Conservation (phyloP, 1,140 invertebrate genomes). For the Neotoxoptera formosana region DNA sequence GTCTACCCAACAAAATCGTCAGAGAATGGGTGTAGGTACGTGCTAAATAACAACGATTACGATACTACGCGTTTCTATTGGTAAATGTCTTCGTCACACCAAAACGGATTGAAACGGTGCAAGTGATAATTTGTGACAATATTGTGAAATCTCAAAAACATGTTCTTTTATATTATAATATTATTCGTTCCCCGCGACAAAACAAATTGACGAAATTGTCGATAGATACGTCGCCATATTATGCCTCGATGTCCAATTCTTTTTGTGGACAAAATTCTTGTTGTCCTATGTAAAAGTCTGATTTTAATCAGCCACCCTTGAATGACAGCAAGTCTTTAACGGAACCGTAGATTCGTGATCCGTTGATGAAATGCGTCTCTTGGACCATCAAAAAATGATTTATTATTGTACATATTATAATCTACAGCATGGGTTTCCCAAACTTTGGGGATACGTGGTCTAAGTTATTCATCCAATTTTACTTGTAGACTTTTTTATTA, state of each 20-base stretch:
- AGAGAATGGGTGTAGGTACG: slow-evolving; percentile 89
- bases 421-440: not conserved
- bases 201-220: not conserved
- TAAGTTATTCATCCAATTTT: not conserved
- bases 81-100: slow-evolving; percentile 81
- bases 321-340: not conserved
- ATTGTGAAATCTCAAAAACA: slow-evolving; percentile 91
- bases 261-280: slow-evolving; percentile 36
- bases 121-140: slow-evolving; percentile 73
- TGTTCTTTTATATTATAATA: slow-evolving; percentile 61
- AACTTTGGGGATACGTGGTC: not conserved
- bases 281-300: not conserved
- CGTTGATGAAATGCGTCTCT: not conserved
- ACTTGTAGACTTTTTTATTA: not conserved
- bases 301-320: not conserved
- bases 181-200: slow-evolving; percentile 65
- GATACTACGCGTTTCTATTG: slow-evolving; percentile 80
- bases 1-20: slow-evolving; percentile 79
- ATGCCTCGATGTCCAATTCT: not conserved
- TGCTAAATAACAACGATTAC: slow-evolving; percentile 88
- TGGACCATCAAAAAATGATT: slow-evolving; percentile 11
- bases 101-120: slow-evolving; percentile 70
- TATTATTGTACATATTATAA: not conserved
- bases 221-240: not conserved
- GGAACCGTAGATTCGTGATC: not conserved